Evolutionary conservation across 2,113 vertebrate species (phyloP).

Genomic region (Spilogale gracilis): DNA sequence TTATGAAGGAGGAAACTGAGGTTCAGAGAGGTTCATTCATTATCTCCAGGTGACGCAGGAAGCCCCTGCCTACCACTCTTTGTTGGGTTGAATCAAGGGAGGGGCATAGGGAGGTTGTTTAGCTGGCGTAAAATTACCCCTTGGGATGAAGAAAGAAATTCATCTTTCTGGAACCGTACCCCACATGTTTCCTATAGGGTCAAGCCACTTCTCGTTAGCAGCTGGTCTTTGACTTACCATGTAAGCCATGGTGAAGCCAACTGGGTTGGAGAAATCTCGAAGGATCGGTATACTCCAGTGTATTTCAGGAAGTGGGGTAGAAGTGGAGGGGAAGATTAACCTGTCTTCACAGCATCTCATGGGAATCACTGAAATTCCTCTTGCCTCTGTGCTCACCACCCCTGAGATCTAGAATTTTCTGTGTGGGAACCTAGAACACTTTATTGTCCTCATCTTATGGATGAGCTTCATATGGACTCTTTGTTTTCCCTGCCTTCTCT

Average conservation of each 20-base stretch:
- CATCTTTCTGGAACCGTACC: background rate
- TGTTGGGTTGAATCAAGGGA: background rate
- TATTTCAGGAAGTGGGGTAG: background rate
- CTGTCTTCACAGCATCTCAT: background rate
- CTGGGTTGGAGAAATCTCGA: background rate
- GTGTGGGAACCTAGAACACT: background rate
- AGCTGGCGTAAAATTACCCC: background rate
- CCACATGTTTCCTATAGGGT: background rate
- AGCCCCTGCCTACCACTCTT: background rate
- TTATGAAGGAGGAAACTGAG: background rate
- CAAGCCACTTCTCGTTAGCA: background rate
- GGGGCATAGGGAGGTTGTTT: background rate
- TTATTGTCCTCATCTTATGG: background rate
- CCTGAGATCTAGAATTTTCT: background rate
- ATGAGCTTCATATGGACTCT: background rate
- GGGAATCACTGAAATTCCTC: background rate
- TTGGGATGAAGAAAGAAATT: background rate
- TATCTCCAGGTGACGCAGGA: background rate
- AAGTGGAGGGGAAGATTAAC: no score
- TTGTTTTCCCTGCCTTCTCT: background rate
- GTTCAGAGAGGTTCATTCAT: background rate
- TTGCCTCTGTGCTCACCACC: background rate
- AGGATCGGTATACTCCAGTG: background rate
- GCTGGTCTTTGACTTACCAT: background rate
- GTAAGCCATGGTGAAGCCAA: background rate